These are phyloP conservation scores for Oryzias dopingdopingensis DNA, from an alignment of 2,797 vertebrate species.

Conservation along the genomic window DNA sequence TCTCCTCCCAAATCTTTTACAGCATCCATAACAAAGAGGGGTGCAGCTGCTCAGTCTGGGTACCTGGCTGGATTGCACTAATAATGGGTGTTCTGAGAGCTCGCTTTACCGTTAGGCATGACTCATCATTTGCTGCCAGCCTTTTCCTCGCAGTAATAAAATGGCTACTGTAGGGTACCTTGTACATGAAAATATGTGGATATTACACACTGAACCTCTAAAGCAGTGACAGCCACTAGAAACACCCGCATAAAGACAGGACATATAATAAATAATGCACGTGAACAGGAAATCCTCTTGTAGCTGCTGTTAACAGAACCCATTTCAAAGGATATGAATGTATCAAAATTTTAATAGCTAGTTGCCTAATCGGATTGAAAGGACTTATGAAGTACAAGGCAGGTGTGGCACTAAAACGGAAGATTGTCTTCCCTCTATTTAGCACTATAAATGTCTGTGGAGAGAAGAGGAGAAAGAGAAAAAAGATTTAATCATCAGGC, in stretches of 20 bases:
- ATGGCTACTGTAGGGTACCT: conserved; percentile 31
- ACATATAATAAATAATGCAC: conserved; percentile 64
- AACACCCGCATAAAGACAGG: conserved; percentile 43
- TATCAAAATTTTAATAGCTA: conserved; percentile 99
- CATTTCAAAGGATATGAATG: conserved; percentile 98
- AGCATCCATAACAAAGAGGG: conserved; percentile 3
- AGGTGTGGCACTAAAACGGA: conserved; percentile 99
- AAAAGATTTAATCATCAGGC: conserved; percentile 25
- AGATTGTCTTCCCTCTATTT: conserved; percentile 99
- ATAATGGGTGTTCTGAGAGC: conserved; percentile 18
- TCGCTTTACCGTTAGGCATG: conserved; percentile 45
- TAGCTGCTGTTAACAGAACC: conserved; percentile 46
- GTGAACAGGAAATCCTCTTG: conserved; percentile 51
- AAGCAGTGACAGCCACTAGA: conserved; percentile 29
- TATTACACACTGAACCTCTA: conserved; percentile 14
- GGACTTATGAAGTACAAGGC: conserved; percentile 99
- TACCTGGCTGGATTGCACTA: conserved; percentile 24
- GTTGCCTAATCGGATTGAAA: conserved; percentile 95
- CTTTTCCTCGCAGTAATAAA: conserved; percentile 35
- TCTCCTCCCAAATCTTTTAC: conserved; percentile 13
- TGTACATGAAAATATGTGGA: conserved; percentile 7
- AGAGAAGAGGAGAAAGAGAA: conserved; percentile 74
- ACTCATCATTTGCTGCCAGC: conserved; percentile 52
- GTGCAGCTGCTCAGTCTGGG: neutral
- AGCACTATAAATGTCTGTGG: conserved; percentile 99